Percentiles rank a stretch among this genome's conserved stretches.
Evolutionary conservation across 1,140 invertebrate genomes (phyloP).

Genomic region (Colletes latitarsis): DNA sequence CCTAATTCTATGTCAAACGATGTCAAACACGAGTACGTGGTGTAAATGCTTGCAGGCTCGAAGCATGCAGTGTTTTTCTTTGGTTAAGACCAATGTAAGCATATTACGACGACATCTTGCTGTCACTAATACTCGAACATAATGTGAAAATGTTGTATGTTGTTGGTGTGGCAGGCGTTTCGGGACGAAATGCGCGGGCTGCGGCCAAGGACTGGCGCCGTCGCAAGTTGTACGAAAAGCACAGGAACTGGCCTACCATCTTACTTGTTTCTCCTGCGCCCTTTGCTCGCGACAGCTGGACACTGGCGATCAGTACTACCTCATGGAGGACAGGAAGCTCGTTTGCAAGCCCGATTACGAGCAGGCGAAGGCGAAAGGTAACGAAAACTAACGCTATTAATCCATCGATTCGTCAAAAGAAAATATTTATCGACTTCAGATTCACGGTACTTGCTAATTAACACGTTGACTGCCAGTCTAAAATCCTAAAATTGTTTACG

Average conservation of each 20-base stretch:
- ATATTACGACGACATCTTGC: background rate
- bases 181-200: conserved; percentile 98
- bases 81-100: background rate
- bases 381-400: conserved; percentile 4
- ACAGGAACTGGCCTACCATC: conserved; percentile 97
- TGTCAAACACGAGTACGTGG: too few species aligned
- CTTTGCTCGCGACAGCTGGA: conserved; percentile 97
- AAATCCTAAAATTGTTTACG: too few species aligned
- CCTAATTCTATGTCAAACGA: too few species aligned
- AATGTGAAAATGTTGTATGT: conserved; percentile 82
- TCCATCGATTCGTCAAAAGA: too few species aligned
- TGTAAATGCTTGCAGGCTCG: too few species aligned
- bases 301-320: conserved; percentile 98
- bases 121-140: conserved; percentile 76
- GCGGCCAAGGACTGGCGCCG: conserved; percentile 97
- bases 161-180: conserved; percentile 93
- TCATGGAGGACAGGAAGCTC: conserved; percentile 98
- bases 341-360: conserved; percentile 99
- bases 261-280: conserved; percentile 98
- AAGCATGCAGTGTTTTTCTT: too few species aligned
- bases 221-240: conserved; percentile 97
- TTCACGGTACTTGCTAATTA: too few species aligned
- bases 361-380: conserved; percentile 95
- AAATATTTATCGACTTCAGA: too few species aligned
- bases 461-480: too few species aligned